Evolutionary conservation across 2,113 vertebrate genomes (phyloP), one percentile per base, ranked within the genome.

Genomic region (Pollimyrus isidori): DNA sequence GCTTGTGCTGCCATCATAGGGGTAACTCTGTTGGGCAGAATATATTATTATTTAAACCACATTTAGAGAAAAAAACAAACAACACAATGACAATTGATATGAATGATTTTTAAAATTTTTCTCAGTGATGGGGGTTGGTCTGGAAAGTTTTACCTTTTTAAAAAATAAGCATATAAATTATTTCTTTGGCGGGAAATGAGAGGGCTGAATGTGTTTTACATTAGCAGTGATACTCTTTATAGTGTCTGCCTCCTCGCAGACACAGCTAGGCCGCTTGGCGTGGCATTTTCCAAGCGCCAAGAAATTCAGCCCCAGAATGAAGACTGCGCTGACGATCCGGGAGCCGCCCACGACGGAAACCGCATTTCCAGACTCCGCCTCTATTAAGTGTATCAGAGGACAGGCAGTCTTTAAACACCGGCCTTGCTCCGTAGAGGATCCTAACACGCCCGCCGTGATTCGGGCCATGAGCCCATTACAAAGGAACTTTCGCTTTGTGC

Each of bases 331-430:
- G 91, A 91, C 86, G 88, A 90, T 91, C 87, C 45, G 90, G 91
- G 76, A 89, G 88, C 88, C 88, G 87, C 90, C 89, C 89, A 87
- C 58, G 82, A 89, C 65, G 88, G 39, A 92, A 92, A 92, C 91
- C 89, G 46, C 89, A 90, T 93, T 92, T 92, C 92, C 93, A 93
- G 93, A 91, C 91, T 91, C 91, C 89, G 83, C 89, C 88, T 91
- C 91, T 91, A 92, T 92, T 87, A 91, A 92, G 89, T 91, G 90
- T 85, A 90, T 90, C 90, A 90, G 89, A 93, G 90, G 89, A 86
- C 89, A 89, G 89, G 87, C 89, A 87, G 85, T 50, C 91, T 91
- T 90, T 92, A 89, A 89, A 91, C 69, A 4, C 86, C 91, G 85
- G 88, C 88, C 87, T 84, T 88, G 39, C 58, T 88, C 91, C 89